Percentiles rank a stretch among this genome's conserved stretches.
Conservation (phyloP, 2,113 vertebrate species). For the Bos javanicus region DNA sequence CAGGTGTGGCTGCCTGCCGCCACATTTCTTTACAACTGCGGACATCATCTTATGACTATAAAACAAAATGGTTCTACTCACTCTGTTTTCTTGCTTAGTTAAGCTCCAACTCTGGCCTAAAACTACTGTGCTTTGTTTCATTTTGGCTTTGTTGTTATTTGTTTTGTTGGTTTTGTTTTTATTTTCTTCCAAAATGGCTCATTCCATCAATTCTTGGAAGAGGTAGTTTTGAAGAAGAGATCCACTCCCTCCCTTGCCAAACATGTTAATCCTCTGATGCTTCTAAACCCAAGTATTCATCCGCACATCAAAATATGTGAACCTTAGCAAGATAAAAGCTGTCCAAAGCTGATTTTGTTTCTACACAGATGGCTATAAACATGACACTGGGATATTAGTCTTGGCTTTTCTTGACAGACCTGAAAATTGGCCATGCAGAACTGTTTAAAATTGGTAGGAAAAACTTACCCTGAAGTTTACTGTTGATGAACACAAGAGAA, state of each 20-base stretch:
- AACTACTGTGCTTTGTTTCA: background rate
- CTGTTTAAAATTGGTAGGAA: slow-evolving; percentile 69
- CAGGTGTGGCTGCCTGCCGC: slow-evolving; percentile 15
- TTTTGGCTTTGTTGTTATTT: background rate
- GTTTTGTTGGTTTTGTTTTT: background rate
- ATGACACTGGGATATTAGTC: slow-evolving; percentile 72
- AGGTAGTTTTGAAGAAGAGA: slow-evolving; percentile 39
- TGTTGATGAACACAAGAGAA: slow-evolving; percentile 74
- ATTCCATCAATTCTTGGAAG: slow-evolving; percentile 40
- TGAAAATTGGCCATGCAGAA: slow-evolving; percentile 78
- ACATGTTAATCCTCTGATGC: slow-evolving; percentile 62
- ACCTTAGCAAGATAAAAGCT: slow-evolving; percentile 78
- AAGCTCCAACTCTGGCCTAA: background rate
- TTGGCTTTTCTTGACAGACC: slow-evolving; percentile 78
- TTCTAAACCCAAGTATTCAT: slow-evolving; percentile 68
- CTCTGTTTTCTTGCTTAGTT: background rate
- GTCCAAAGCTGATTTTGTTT: slow-evolving; percentile 77
- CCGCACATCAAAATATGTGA: slow-evolving; percentile 74
- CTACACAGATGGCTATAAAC: slow-evolving; percentile 75
- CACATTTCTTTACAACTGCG: slow-evolving; percentile 1
- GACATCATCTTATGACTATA: background rate
- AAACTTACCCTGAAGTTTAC: slow-evolving; percentile 71
- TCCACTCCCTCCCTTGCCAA: slow-evolving; percentile 27
- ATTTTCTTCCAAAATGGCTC: background rate
- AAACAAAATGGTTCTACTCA: background rate